A percentile compares a stretch with the other conserved stretches of the same genome.
phyloP scores from a whole-genome alignment of 2,113 vertebrate species.

The Hoplias malabaricus region DNA sequence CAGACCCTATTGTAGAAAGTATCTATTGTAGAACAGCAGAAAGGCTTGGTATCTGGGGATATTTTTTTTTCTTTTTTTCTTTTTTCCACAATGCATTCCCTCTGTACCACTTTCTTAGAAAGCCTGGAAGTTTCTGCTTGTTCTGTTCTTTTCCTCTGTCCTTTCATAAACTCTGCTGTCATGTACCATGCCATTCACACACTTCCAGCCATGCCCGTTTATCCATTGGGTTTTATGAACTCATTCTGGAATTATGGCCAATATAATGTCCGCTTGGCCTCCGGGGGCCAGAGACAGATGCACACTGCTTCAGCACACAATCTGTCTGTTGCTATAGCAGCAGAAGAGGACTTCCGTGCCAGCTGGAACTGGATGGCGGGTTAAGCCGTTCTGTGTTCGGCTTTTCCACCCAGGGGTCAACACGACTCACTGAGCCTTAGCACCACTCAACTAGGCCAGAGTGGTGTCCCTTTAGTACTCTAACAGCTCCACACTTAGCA shows the following conservation, averaged over 20 bases:
- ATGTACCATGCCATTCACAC: neutral
- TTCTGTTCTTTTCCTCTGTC: neutral
- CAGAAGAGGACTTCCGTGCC: slow-evolving; percentile 14
- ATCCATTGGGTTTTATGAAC: neutral
- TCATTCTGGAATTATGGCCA: neutral
- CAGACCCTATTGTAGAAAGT: no score
- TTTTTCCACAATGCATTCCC: neutral
- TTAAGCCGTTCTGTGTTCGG: neutral
- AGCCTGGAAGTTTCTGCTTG: neutral
- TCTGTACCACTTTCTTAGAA: neutral
- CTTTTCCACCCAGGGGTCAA: slow-evolving; percentile 23
- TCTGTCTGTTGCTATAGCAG: slow-evolving; percentile 43
- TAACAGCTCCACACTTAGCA: neutral
- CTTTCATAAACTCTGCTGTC: neutral
- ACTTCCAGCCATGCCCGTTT: neutral
- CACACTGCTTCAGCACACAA: neutral
- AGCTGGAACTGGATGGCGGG: slow-evolving; percentile 23
- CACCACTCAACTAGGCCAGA: neutral
- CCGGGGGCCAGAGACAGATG: neutral
- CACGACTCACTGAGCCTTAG: neutral
- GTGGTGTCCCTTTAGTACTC: neutral
- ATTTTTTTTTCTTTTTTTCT: neutral
- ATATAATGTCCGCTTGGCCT: slow-evolving; percentile 14
- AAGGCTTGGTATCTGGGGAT: neutral
- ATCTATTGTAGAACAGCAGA: neutral